These are phyloP conservation scores for Doryteuthis pealeii DNA, from an alignment of 1,140 invertebrate genomes.

Conservation along the genomic window DNA sequence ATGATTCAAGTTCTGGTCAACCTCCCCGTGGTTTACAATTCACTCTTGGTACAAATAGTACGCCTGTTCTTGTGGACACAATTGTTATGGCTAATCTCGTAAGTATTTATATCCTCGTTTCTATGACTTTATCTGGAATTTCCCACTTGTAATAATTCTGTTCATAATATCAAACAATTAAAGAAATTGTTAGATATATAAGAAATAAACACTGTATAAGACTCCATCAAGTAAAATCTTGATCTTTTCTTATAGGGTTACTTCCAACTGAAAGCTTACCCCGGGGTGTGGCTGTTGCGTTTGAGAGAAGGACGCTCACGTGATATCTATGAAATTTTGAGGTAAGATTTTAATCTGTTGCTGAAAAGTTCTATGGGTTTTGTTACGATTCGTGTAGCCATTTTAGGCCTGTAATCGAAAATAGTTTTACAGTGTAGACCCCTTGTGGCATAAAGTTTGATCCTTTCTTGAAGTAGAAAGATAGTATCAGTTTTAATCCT, in stretches of 20 bases:
- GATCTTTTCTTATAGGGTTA: constrained; percentile 71
- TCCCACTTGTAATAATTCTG: too few species aligned
- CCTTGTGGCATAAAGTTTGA: too few species aligned
- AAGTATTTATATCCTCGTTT: constrained; percentile 25
- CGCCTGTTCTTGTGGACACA: constrained; percentile 85
- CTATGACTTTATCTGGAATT: constrained; percentile 74
- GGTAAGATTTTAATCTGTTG: constrained; percentile 42
- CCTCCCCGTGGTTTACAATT: constrained; percentile 96
- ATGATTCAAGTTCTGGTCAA: constrained; percentile 86
- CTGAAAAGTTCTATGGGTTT: too few species aligned
- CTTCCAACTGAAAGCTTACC: constrained; percentile 92
- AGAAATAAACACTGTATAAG: too few species aligned
- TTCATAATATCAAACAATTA: too few species aligned
- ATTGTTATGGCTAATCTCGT: constrained; percentile 99
- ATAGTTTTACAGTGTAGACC: too few species aligned
- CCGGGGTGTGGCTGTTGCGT: constrained; percentile 89
- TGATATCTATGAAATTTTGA: constrained; percentile 81
- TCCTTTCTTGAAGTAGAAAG: too few species aligned
- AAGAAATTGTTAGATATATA: too few species aligned
- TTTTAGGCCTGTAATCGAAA: too few species aligned
- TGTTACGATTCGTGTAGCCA: too few species aligned
- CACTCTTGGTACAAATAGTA: constrained; percentile 81
- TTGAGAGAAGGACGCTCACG: constrained; percentile 83
- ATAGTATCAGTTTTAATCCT: too few species aligned
- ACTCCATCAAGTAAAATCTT: too few species aligned